Conservation (phyloP, 2,113 vertebrate species). For the Callorhinus ursinus region DNA sequence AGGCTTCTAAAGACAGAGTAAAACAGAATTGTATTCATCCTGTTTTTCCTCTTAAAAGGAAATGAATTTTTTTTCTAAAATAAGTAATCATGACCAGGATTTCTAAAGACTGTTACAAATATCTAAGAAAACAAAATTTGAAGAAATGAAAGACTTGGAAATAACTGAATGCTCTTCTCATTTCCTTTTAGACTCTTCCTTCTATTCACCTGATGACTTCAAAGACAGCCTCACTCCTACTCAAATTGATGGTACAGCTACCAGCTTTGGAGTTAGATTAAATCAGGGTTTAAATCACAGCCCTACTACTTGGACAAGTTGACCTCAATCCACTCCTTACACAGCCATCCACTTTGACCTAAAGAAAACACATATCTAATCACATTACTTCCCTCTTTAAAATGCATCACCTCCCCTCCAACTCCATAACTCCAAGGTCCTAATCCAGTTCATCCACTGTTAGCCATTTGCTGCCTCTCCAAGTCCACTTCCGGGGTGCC, state of each 20-base stretch:
- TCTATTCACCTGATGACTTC: neutral
- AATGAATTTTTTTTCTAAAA: neutral
- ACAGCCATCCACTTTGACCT: constrained; percentile 18
- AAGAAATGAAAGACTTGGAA: neutral
- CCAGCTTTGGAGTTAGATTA: neutral
- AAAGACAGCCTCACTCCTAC: neutral
- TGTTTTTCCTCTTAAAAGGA: neutral
- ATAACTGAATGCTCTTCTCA: neutral
- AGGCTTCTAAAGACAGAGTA: constrained; percentile 8
- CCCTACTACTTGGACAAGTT: neutral
- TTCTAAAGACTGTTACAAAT: constrained; percentile 40
- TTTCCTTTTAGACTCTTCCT: neutral
- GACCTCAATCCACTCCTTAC: neutral
- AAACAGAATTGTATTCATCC: neutral
- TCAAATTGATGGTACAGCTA: neutral
- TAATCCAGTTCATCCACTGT: neutral
- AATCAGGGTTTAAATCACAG: constrained; percentile 3
- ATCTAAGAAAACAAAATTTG: neutral
- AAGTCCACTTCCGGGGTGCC: neutral
- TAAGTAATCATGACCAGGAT: neutral
- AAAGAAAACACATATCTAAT: constrained; percentile 41
- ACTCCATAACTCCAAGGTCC: neutral
- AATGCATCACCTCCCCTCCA: neutral
- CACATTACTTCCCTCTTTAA: neutral
- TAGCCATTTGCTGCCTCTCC: neutral